Base-by-base conservation (phyloP, 2,888 invertebrate species). In the Cremastinae sp. region DNA sequence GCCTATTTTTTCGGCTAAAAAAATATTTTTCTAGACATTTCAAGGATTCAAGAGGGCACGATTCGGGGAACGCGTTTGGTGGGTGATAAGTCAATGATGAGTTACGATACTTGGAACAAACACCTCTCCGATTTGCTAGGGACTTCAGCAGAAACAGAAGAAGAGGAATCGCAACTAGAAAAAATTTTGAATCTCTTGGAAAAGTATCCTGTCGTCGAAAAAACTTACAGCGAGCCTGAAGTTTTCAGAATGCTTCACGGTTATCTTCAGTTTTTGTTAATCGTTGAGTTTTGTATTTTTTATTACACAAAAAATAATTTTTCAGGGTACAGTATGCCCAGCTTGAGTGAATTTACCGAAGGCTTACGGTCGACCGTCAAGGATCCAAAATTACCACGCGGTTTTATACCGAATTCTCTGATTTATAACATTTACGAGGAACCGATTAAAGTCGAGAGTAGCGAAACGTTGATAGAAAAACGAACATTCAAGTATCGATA, bases 391-490 rank as follows among this genome's bases (percentile, higher is more conserved):
- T 69, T 80, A 45, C 79, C 80, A 10, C 41, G 68, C 7, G 81
- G 80, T 1, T 83, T 82, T 59, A 70, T 83, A 20, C 82, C 85
- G 0, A 85, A 84, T 80, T 84, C 85, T 1, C 7, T 81, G 20
- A 43, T 83, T n/a, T 65, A 72, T 22, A 78, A 45, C 65, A 43
- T 58, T 51, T 53, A 51, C 20, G 61, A 61, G 18, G 69, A 45
- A 37, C n/a, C 59, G 1, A 62, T 14, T 1, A 39, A 35, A 5
- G 47, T 22, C 8, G 10, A 49, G 12, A 62, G 41, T 18, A 41
- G 37, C 1, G 51, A 35, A 39, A 9, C 10, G 9, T 20, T n/a
- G 1, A 37, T 39, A 7, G 51, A 75, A 45, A 79, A 65, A 43
- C 56, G 39, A 16, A 71, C 18, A 41, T 56, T 74, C 0, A 80